These are phyloP conservation scores for Agapornis roseicollis DNA, from an alignment of 2,113 vertebrate genomes.

Conservation along the genomic window DNA sequence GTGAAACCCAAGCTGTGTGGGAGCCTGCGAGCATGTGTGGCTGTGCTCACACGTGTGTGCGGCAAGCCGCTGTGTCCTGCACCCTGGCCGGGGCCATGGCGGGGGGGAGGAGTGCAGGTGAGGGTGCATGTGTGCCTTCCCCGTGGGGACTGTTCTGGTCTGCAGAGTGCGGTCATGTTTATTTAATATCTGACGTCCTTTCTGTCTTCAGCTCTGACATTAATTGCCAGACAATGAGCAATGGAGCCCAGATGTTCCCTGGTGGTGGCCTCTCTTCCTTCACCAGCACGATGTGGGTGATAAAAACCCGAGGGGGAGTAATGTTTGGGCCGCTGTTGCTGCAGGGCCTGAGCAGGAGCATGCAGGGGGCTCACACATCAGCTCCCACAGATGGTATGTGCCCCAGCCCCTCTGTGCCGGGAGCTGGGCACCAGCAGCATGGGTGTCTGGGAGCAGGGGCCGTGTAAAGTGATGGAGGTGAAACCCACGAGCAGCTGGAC, in stretches of 20 bases:
- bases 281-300: neutral
- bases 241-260: constrained; percentile 66
- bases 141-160: neutral
- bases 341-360: neutral
- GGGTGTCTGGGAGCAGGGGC: neutral
- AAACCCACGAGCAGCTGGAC: neutral
- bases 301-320: neutral
- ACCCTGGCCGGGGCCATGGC: neutral
- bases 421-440: rapidly evolving
- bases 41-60: constrained; percentile 43
- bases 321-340: neutral
- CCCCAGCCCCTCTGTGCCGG: rapidly evolving
- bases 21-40: constrained; percentile 29
- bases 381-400: neutral
- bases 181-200: constrained; percentile 67
- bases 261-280: constrained; percentile 42
- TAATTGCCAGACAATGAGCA: constrained; percentile 65
- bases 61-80: neutral
- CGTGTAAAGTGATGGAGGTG: neutral
- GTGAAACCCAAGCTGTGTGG: constrained; percentile 58
- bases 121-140: neutral
- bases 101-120: neutral
- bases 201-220: constrained; percentile 65
- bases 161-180: constrained; percentile 49
- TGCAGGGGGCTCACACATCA: rapidly evolving